Conservation (phyloP, 2,888 invertebrate genomes). For the Plemyria rubiginata region DNA sequence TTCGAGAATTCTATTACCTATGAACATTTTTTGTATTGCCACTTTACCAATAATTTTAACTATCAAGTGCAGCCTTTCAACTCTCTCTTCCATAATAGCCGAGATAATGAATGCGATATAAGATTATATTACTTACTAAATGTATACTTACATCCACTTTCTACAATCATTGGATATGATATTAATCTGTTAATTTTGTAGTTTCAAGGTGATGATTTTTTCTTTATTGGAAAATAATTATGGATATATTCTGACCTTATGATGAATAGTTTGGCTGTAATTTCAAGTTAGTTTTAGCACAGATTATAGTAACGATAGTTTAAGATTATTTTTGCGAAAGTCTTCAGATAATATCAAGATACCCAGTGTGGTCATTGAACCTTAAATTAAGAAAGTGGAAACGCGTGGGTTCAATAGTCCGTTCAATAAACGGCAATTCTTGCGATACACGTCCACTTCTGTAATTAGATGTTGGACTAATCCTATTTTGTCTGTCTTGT, state of each 20-base stretch:
- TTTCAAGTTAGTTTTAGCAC: no score
- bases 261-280: no score
- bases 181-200: no score
- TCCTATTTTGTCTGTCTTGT: conserved; percentile 16
- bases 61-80: neutral
- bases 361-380: neutral
- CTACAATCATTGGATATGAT: conserved; percentile 9
- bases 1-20: neutral
- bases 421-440: conserved; percentile 16
- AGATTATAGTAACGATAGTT: no score
- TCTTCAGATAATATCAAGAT: no score
- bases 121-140: conserved; percentile 7
- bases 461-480: conserved; percentile 19
- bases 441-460: conserved; percentile 3
- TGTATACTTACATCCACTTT: conserved; percentile 12
- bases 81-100: conserved; percentile 9
- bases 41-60: neutral
- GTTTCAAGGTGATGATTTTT: no score
- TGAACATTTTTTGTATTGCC: no score
- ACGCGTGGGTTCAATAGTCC: neutral
- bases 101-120: conserved; percentile 12
- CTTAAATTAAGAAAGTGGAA: neutral
- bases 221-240: no score
- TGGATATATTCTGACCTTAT: no score
- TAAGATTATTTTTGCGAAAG: no score